Evolutionary conservation across 2,113 vertebrate genomes (phyloP).

Genomic region (Cairina moschata): DNA sequence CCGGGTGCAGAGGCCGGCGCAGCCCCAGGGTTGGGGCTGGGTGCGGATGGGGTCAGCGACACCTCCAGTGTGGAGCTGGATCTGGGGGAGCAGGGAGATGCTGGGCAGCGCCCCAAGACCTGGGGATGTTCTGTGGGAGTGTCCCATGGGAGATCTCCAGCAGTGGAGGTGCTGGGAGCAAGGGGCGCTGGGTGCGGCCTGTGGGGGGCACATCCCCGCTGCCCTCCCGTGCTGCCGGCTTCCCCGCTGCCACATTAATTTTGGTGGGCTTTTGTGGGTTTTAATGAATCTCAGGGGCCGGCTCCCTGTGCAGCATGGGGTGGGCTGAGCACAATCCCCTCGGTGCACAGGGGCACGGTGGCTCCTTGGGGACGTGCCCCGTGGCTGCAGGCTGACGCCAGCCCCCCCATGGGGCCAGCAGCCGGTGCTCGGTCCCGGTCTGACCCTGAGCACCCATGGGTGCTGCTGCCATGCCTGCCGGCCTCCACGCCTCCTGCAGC

Average conservation of each 20-base stretch:
- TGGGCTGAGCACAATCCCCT: no score
- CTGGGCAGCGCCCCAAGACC: not conserved
- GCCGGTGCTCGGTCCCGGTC: no score
- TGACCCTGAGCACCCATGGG: not conserved
- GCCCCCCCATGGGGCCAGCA: no score
- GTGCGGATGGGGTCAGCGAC: no score
- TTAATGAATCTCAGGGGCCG: not conserved
- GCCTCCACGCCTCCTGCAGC: not conserved
- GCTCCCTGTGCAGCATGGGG: no score
- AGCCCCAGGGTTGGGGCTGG: no score
- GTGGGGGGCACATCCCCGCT: not conserved
- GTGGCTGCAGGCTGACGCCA: not conserved
- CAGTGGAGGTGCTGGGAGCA: not conserved
- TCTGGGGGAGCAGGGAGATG: not conserved
- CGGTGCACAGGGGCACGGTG: not conserved
- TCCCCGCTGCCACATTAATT: not conserved
- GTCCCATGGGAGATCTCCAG: not conserved
- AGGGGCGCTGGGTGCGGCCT: not conserved
- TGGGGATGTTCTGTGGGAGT: not conserved
- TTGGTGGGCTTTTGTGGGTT: not conserved
- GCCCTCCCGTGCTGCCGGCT: no score
- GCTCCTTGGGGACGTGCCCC: not conserved
- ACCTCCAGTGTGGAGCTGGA: not conserved
- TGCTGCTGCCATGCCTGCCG: not conserved
- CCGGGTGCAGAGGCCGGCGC: not conserved